Evolutionary conservation across 2,113 vertebrate genomes (phyloP), one percentile per base, ranked within the genome.

Genomic region (Grus americana): DNA sequence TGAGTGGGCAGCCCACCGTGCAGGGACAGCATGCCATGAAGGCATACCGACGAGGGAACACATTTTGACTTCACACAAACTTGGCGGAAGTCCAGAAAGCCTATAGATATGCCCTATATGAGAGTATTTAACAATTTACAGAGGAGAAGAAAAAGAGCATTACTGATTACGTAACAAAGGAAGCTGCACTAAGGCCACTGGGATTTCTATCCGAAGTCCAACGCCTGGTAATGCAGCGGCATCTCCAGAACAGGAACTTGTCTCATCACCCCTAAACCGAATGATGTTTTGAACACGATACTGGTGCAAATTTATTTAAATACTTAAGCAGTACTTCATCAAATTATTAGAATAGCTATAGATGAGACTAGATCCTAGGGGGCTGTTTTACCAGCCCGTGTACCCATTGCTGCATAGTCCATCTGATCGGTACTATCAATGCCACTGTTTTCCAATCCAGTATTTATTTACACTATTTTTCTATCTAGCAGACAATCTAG

Each of bases 41-140:
- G 38, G 36, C 0, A 0, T 14, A 10, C 47, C 0, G 0, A 15
- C 0, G 0, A 54, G 76, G 49, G n/a, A 46, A 47, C 3, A 6
- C 5, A 2, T 4, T 46, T 29, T 59, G 54, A 32, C 40, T 36
- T 19, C 29, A 65, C 21, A 21, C 38, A 66, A 49, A 54, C 38
- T 5, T 46, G 9, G 29, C n/a, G 6, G 19, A 49, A 62, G 44
- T 30, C 46, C 32, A 26, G 59, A 26, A 50, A 83, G 27, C n/a
- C 78, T 26, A 22, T 1, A 62, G 47, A 62, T 44, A n/a, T 5
- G 27, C 20, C 62, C 14, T 16, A 22, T 24, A 3, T 42, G 44
- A 19, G 3, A 57, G 9, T 23, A 79, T 46, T 46, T 58, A 62
- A 47, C 20, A 5, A 22, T 38, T 30, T 54, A 19, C 40, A 80